These are phyloP conservation scores for Pteropus alecto DNA, from an alignment of 2,113 vertebrate genomes.

Conservation along the genomic window DNA sequence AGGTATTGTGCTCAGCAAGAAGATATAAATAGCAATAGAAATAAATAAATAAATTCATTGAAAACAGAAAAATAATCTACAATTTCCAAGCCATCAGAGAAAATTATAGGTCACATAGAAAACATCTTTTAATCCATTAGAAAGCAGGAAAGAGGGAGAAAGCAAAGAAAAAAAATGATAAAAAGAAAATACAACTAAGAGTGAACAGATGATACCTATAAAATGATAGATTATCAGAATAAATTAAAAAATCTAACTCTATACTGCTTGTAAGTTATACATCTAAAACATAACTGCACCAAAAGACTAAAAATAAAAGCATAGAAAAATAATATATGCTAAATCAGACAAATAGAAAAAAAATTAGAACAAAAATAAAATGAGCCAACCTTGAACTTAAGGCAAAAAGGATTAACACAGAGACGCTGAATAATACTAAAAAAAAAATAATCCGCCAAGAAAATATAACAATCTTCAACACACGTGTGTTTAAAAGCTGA, in stretches of 20 bases:
- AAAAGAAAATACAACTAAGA: not conserved
- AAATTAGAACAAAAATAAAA: not conserved
- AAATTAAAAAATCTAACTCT: not conserved
- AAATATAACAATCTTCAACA: not conserved
- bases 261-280: not conserved
- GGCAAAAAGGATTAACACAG: not conserved
- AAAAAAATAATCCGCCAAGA: not conserved
- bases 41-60: not conserved
- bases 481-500: not conserved
- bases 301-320: constrained; percentile 27
- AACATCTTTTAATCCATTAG: not conserved
- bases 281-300: not conserved
- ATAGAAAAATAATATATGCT: not conserved
- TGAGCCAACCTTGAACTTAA: not conserved
- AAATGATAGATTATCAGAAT: constrained; percentile 3
- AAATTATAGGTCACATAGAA: not conserved
- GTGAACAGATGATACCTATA: not conserved
- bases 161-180: not conserved
- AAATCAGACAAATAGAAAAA: not conserved
- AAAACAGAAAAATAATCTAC: not conserved
- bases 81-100: not conserved
- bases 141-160: not conserved
- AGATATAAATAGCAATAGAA: not conserved
- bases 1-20: not conserved
- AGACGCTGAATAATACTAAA: not conserved